Conservation (phyloP, 2,113 vertebrate species). For the Centrocercus urophasianus region DNA sequence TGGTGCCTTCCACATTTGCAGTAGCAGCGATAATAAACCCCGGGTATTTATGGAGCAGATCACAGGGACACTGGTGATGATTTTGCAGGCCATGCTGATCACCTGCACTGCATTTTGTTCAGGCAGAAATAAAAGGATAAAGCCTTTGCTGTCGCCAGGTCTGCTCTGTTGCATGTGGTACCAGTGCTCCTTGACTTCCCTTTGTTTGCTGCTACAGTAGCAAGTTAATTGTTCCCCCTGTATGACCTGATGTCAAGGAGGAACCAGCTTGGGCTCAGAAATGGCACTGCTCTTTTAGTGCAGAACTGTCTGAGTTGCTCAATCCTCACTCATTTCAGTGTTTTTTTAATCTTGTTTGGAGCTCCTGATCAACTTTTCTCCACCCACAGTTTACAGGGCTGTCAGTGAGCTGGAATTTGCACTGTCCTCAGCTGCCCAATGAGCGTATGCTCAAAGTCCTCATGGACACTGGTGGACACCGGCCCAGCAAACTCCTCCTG, state of each 20-base stretch:
- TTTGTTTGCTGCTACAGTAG: background rate
- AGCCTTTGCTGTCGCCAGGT: background rate
- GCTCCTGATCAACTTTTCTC: background rate
- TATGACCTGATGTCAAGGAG: background rate
- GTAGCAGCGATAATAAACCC: background rate
- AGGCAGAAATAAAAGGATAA: background rate
- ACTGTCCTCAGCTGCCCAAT: background rate
- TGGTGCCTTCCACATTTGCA: fast-evolving
- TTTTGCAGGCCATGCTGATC: background rate
- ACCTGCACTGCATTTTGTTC: background rate
- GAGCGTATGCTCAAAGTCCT: background rate
- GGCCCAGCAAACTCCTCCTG: background rate
- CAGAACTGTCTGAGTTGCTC: background rate
- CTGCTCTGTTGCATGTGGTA: background rate
- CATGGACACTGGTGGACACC: fast-evolving
- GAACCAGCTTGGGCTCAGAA: background rate
- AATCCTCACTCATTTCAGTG: background rate
- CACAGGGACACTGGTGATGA: background rate
- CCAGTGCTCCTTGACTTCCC: background rate
- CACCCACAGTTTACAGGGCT: background rate
- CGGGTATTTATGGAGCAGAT: background rate
- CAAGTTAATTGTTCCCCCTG: background rate
- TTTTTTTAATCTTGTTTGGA: background rate
- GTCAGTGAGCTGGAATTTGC: background rate
- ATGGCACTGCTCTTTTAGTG: background rate